Base-by-base conservation (phyloP, 2,113 vertebrate species). In the Rostratula benghalensis region DNA sequence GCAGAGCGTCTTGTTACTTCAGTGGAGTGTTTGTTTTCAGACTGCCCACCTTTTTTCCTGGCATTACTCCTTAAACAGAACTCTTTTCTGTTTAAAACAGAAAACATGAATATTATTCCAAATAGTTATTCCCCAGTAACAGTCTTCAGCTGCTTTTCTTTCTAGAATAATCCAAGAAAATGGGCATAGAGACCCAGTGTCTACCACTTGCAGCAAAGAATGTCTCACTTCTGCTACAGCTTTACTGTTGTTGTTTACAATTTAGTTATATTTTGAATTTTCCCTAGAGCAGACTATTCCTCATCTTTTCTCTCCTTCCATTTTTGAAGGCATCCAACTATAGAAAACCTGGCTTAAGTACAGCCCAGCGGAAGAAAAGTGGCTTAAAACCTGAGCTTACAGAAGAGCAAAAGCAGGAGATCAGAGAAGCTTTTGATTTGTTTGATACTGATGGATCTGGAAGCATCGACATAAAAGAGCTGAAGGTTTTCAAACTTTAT, bases 381-480 rank as follows among this genome's bases (percentile, higher is more conserved):
- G 94, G 90, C 73, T 77, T 97, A 80, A 99, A 99, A 97, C 89
- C 97, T 19, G 99, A 99, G 39, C 92, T 99, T 82, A 98, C 98
- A 7, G 99, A 99, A 95, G 98, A 99, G 57, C 99, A 99, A 91
- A 99, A 98, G 91, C 99, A 99, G 93, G 99, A 99, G 96, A 99
- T 99, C 80, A 98, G 98, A 95, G 99, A 99, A 93, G 99, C 99
- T 18, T 99, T 99, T 87, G 99, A 99, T 88, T 97, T 99, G 71
- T 99, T 99, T 60, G 99, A 99, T 91, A 98, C 98, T 2, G 98
- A 99, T 87, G 98, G 99, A 23, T 98, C 98, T 80, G 99, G 99
- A 46, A 98, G 96, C 64, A 99, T 99, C 31, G 99, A 99, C 87
- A 97, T 99, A 60, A 99, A 99, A 96, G 99, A 99, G 96, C 89